phyloP scores from a whole-genome alignment of 2,113 vertebrate species.

The Salvelinus namaycush region DNA sequence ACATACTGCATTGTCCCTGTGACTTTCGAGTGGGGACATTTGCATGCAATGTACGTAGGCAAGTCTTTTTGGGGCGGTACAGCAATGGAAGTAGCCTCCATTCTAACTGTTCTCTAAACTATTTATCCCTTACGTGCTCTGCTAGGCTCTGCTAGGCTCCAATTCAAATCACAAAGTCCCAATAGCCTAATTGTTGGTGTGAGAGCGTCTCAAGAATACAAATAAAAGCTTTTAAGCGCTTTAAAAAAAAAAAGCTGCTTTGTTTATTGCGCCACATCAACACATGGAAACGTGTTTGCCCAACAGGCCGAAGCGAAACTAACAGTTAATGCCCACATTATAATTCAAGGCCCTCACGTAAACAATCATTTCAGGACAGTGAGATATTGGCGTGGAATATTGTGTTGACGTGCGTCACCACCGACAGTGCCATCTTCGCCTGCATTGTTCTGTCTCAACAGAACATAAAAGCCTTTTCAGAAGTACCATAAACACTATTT shows the following conservation, averaged over 20 bases:
- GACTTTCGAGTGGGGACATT: neutral
- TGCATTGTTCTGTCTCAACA: neutral
- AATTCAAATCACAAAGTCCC: constrained; percentile 4
- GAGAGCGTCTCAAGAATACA: neutral
- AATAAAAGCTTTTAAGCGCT: constrained; percentile 12
- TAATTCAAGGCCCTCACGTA: neutral
- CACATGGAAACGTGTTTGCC: neutral
- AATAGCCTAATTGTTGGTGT: constrained; percentile 6
- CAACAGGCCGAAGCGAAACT: neutral
- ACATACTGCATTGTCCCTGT: neutral
- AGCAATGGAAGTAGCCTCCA: neutral
- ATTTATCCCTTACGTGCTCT: neutral
- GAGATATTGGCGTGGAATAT: neutral
- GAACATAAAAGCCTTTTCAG: neutral
- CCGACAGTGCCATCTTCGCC: neutral
- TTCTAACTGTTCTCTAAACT: neutral
- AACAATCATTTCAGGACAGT: neutral
- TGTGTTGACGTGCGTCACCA: neutral
- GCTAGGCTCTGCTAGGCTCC: neutral
- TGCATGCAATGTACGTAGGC: neutral
- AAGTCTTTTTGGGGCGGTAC: neutral
- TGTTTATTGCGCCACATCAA: constrained; percentile 1
- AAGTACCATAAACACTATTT: neutral
- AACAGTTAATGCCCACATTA: neutral
- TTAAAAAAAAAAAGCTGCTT: constrained; percentile 9